These are phyloP conservation scores for Euproctis similis DNA, from an alignment of 2,888 invertebrate genomes.

Conservation along the genomic window DNA sequence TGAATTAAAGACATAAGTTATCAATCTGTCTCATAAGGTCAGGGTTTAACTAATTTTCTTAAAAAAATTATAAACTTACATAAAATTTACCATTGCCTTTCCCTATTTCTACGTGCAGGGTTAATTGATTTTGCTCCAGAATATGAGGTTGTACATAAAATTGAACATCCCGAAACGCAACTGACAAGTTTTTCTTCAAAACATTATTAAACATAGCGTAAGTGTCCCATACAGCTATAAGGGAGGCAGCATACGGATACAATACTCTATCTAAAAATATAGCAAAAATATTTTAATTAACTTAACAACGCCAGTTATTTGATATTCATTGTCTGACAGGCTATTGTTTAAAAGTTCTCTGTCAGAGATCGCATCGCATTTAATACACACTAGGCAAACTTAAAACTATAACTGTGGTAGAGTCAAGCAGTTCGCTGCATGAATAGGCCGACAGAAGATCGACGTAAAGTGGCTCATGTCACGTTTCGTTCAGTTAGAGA, in stretches of 20 bases:
- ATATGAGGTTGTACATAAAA: constrained; percentile 76
- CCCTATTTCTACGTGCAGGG: constrained; percentile 74
- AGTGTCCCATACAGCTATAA: constrained; percentile 83
- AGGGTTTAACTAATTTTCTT: neutral
- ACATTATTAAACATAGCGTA: constrained; percentile 74
- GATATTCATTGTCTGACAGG: no score
- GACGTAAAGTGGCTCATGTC: no score
- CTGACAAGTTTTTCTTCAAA: constrained; percentile 77
- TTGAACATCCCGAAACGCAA: constrained; percentile 81
- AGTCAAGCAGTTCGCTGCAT: no score
- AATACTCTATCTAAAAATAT: constrained; percentile 72
- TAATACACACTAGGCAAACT: no score
- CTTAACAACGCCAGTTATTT: no score
- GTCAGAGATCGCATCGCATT: no score
- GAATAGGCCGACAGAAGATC: no score
- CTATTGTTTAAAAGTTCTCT: no score
- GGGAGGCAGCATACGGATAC: constrained; percentile 85
- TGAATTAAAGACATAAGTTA: neutral
- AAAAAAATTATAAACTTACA: constrained; percentile 38
- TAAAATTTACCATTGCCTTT: constrained; percentile 78
- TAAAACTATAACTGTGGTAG: no score
- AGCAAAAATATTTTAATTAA: no score
- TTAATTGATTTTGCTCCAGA: constrained; percentile 65
- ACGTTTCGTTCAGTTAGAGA: no score
- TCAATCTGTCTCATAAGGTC: no score